Evolutionary conservation across 2,888 invertebrate genomes (phyloP).

Genomic region (Nowickia ferox): DNA sequence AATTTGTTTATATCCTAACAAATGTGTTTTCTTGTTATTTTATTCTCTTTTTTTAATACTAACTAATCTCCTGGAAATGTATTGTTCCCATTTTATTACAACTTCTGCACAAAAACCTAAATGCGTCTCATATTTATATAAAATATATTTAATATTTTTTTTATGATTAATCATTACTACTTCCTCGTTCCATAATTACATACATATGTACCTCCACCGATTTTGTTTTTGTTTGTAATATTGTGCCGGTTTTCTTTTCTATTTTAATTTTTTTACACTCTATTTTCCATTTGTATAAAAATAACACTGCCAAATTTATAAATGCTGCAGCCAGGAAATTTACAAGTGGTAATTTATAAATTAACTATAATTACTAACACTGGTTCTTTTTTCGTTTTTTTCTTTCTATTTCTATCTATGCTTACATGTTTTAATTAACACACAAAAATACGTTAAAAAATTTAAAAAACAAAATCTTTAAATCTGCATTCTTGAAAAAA

Average conservation of each 20-base stretch:
- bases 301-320: constrained; percentile 59
- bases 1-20: constrained; percentile 52
- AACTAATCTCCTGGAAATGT: constrained; percentile 38
- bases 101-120: constrained; percentile 43
- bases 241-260: constrained; percentile 42
- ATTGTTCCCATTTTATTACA: constrained; percentile 12
- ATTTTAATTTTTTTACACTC: constrained; percentile 52
- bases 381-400: constrained; percentile 77
- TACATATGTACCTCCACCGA: constrained; percentile 20
- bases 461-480: constrained; percentile 27
- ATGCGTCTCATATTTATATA: constrained; percentile 8
- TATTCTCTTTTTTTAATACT: constrained; percentile 67
- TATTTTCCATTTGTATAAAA: constrained; percentile 53
- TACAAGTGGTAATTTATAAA: constrained; percentile 81
- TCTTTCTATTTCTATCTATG: constrained; percentile 72
- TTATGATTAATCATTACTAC: neutral
- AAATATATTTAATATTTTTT: constrained; percentile 3
- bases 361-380: constrained; percentile 79
- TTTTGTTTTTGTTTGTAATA: constrained; percentile 51
- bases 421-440: constrained; percentile 59
- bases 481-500: constrained; percentile 54
- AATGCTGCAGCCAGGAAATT: constrained; percentile 81
- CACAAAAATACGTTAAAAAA: constrained; percentile 38
- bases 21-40: constrained; percentile 65
- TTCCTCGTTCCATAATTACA: constrained; percentile 18